Conservation (phyloP, 2,113 vertebrate species). For the Leptodactylus fuscus region DNA sequence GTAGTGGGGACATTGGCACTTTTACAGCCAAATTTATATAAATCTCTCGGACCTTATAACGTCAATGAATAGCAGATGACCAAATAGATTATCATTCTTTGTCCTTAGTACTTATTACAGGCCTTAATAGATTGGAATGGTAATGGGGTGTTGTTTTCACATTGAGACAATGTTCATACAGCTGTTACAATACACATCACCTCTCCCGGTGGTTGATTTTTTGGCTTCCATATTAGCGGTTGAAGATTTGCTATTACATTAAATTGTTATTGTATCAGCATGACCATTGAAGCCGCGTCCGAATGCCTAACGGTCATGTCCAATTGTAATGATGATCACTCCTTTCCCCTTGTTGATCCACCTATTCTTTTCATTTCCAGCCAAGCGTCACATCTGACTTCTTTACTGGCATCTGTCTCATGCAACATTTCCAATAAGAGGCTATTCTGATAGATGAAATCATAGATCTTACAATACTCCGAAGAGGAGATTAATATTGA, state of each 20-base stretch:
- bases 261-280: conserved; percentile 1
- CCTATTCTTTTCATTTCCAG: conserved; percentile 9
- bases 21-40: too few relatives aligned
- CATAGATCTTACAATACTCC: conserved; percentile 28
- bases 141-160: not conserved
- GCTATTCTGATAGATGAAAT: conserved; percentile 32
- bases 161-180: not conserved
- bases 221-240: not conserved
- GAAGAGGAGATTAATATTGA: not conserved
- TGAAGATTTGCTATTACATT: conserved; percentile 8
- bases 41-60: not conserved
- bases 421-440: conserved; percentile 38
- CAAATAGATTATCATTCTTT: not conserved
- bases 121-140: not conserved
- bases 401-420: conserved; percentile 23
- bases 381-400: not conserved
- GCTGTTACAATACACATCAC: not conserved
- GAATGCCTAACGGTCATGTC: not conserved
- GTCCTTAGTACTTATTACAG: not conserved
- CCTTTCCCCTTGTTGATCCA: conserved; percentile 30
- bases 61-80: not conserved
- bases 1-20: too few relatives aligned
- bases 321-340: conserved; percentile 8
- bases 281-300: not conserved
- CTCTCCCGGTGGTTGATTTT: not conserved